Conservation (phyloP, 2,888 invertebrate genomes). For the Gastrophysa polygoni region DNA sequence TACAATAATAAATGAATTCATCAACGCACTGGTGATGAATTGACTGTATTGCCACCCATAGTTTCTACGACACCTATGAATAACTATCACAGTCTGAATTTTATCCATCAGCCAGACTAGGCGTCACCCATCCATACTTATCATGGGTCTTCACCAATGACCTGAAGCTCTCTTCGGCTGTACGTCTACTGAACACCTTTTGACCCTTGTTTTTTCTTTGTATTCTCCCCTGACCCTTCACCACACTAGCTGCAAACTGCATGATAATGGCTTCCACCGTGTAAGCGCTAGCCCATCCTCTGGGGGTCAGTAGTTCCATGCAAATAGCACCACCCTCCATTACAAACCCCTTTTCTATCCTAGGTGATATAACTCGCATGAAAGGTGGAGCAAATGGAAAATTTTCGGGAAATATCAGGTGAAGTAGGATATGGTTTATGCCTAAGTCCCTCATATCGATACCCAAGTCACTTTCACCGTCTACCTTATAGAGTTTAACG, state of each 20-base stretch:
- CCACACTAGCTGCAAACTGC: slow-evolving; percentile 88
- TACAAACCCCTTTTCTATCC: slow-evolving; percentile 77
- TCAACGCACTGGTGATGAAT: neutral
- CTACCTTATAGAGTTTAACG: slow-evolving; percentile 79
- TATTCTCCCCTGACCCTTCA: slow-evolving; percentile 85
- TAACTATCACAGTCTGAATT: neutral
- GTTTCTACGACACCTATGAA: neutral
- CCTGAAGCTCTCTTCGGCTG: slow-evolving; percentile 88
- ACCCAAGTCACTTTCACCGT: slow-evolving; percentile 84
- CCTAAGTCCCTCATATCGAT: slow-evolving; percentile 79
- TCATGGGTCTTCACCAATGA: slow-evolving; percentile 89
- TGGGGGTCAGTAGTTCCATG: slow-evolving; percentile 85
- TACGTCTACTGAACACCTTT: slow-evolving; percentile 77
- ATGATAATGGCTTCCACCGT: slow-evolving; percentile 87
- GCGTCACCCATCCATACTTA: slow-evolving; percentile 91
- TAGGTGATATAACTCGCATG: slow-evolving; percentile 68
- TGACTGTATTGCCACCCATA: neutral
- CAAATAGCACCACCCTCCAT: slow-evolving; percentile 92
- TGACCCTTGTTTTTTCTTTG: slow-evolving; percentile 78
- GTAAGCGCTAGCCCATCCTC: slow-evolving; percentile 88
- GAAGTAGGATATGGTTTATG: slow-evolving; percentile 76
- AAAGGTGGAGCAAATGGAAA: slow-evolving; percentile 90
- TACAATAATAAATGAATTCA: neutral
- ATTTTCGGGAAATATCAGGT: slow-evolving; percentile 84
- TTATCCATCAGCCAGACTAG: slow-evolving; percentile 85